phyloP scores from a whole-genome alignment of 1,140 invertebrate species.

The Zaprionus kolodkinae region DNA sequence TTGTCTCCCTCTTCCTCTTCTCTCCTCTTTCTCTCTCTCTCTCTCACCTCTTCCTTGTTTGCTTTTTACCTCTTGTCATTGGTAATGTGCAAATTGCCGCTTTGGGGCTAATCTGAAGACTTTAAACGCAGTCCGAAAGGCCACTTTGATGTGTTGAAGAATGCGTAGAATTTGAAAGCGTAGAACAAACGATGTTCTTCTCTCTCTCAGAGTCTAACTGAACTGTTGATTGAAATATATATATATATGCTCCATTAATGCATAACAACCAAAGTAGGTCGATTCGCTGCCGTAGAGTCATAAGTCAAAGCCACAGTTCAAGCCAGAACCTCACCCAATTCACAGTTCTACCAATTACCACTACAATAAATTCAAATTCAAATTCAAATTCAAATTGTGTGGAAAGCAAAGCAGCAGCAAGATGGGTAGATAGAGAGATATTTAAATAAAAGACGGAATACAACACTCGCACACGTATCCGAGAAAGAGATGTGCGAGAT shows the following conservation, averaged over 20 bases:
- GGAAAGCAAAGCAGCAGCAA: slow-evolving; percentile 1
- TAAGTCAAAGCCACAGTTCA: slow-evolving; percentile 22
- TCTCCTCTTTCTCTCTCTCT: background rate
- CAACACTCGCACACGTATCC: background rate
- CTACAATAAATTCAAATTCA: slow-evolving; percentile 21
- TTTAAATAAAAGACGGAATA: slow-evolving; percentile 32
- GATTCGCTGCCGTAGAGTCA: slow-evolving; percentile 13
- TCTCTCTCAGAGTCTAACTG: background rate
- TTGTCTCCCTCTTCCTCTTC: background rate
- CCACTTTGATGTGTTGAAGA: slow-evolving; percentile 9
- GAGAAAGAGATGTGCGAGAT: slow-evolving; percentile 22
- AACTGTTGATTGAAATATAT: slow-evolving; percentile 25
- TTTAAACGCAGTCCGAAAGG: slow-evolving; percentile 33
- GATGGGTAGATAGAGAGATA: slow-evolving; percentile 13
- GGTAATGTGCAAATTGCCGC: slow-evolving; percentile 26
- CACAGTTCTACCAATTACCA: slow-evolving; percentile 46
- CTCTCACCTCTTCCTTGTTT: slow-evolving; percentile 20
- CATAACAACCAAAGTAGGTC: slow-evolving; percentile 8
- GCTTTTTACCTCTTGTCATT: slow-evolving; percentile 26
- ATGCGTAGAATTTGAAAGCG: slow-evolving; percentile 24
- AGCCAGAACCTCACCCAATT: slow-evolving; percentile 42
- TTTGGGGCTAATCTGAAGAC: slow-evolving; percentile 32
- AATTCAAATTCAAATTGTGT: slow-evolving; percentile 8
- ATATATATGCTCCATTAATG: slow-evolving; percentile 36
- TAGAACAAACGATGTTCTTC: slow-evolving; percentile 1